Base-by-base conservation (phyloP, 2,888 invertebrate species). In the Papilio demoleus region DNA sequence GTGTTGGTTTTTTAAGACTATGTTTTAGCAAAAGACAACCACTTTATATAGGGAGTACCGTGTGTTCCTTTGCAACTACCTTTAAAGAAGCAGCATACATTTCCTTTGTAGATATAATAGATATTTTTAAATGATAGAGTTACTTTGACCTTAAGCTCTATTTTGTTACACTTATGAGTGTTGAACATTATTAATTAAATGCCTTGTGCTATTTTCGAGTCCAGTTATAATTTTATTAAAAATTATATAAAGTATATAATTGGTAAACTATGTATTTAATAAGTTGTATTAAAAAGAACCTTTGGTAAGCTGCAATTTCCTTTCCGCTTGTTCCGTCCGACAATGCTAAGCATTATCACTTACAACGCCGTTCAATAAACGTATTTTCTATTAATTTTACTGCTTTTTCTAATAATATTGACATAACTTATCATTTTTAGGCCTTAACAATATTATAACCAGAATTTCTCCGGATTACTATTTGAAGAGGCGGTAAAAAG, bases 261-360 rank as follows among this genome's bases (percentile, higher is more conserved):
- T 31, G 3, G 6, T 31, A 31, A 31, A 31, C 31, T 31, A 31
- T 31, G 11, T 47, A 47, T 47, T 47, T 24, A 14, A 12, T 24
- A 22, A 50, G 50, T 50, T 50, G 12, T 12, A 12, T 4, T 14
- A 31, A 31, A 31, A 31, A 4, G 6, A 31, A 31, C 4, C 17
- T 56, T 9, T 56, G 24, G n/a, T 56, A 31, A n/a, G 53, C 27
- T 56, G 31, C 53, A 31, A 22, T 4, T 56, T 56, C 53, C 53
- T 56, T 56, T 56, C 53, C 17, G 53, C 53, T 56, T 56, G 31
- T 31, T 56, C 53, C 53, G 53, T 56, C 53, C 53, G 53, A 56
- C 31, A 17, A 56, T 56, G 53, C 53, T 31, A 9, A 56, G 53
- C 53, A 56, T 56, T 56, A 53, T 31, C 17, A 56, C 17, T n/a